Evolutionary conservation across 2,888 invertebrate genomes (phyloP).

Genomic region (Andrena flavipes): DNA sequence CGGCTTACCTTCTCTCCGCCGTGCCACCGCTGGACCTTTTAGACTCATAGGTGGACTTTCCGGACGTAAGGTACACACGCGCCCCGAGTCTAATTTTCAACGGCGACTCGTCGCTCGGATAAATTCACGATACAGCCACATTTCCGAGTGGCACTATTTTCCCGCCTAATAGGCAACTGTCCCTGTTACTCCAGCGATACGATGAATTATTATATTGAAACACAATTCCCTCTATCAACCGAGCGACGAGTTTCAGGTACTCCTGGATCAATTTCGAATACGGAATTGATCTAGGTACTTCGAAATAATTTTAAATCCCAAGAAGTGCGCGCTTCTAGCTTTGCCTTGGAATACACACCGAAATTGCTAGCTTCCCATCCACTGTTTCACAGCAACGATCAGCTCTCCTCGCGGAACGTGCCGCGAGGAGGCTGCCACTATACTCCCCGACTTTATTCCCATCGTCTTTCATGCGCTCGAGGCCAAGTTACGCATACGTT

Average conservation of each 20-base stretch:
- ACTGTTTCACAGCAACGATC: slow-evolving; percentile 4
- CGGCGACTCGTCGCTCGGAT: slow-evolving; percentile 25
- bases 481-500: slow-evolving; percentile 50
- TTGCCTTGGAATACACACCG: neutral
- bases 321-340: too few relatives aligned
- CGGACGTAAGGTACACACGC: slow-evolving; percentile 63
- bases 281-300: too few relatives aligned
- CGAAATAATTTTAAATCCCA: too few relatives aligned
- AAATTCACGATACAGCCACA: slow-evolving; percentile 25
- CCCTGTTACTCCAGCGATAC: too few relatives aligned
- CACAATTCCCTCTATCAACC: too few relatives aligned
- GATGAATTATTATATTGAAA: too few relatives aligned
- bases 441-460: slow-evolving; percentile 33
- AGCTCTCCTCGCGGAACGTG: neutral
- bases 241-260: too few relatives aligned
- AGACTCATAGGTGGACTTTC: slow-evolving; percentile 68
- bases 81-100: slow-evolving; percentile 63
- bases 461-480: slow-evolving; percentile 1
- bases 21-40: slow-evolving; percentile 64
- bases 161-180: too few relatives aligned
- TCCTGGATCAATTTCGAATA: too few relatives aligned
- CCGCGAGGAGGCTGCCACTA: slow-evolving; percentile 9
- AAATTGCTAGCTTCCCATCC: neutral
- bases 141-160: neutral
- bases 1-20: slow-evolving; percentile 78